Base-by-base conservation (phyloP, 2,797 vertebrate genomes). In the Atherinosoma microstoma region DNA sequence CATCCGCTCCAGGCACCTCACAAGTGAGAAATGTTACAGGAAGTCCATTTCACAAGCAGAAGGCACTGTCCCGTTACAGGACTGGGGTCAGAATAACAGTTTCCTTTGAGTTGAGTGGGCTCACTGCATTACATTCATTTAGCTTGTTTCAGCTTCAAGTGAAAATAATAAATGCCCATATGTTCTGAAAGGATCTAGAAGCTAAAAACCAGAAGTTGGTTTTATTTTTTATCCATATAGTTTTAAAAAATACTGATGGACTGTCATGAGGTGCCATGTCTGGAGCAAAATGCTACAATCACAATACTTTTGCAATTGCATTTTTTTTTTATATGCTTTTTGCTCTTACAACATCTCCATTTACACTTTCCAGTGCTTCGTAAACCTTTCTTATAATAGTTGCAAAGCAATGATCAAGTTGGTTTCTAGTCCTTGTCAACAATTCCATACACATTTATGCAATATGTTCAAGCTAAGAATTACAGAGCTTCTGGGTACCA, bases 401-500 rank as follows among this genome's bases (percentile, higher is more conserved):
- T 8, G 6, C 12, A 16, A 32, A 35, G 32, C 32, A 57, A 8
- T 30, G 54, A 42, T 3, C 40, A 42, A 1, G 40, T 49, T n/a
- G n/a, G 45, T 49, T 20, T 20, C 20, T 20, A n/a, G 20, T 20
- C 7, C 20, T 40, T 11, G 12, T 40, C 51, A 66, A 5, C 0
- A 32, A n/a, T 1, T 49, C 18, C 45, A 32, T 40, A 47, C 38
- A 63, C 16, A 61, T 57, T 57, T 58, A 67, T 20, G 15, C 38
- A 45, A 5, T 2, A 64, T 42, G 20, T 35, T 38, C 58, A 58
- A 4, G 29, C 36, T 70, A 36, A 76, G 34, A 56, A 64, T 0
- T 59, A 42, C 36, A 16, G 0, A 71, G 67, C 58, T 56, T 63
- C 30, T 13, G 29, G 62, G 27, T 58, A 67, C 56, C 11, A 71